Evolutionary conservation across 1,140 invertebrate genomes (phyloP).

Genomic region (Conus ventricosus): DNA sequence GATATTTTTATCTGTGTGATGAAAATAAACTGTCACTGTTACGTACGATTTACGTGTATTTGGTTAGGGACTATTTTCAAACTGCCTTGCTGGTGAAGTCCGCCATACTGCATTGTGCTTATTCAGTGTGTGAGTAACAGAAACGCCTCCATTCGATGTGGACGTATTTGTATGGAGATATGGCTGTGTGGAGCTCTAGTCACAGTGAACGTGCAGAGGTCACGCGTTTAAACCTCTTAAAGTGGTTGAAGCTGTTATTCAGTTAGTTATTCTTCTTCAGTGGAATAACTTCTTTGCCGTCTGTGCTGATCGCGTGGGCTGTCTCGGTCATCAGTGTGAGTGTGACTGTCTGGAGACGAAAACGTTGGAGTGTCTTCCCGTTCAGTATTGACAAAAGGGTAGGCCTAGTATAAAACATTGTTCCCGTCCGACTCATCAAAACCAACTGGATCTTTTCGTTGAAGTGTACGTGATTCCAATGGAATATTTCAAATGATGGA

Average conservation of each 20-base stretch:
- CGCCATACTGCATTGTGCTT: conserved; percentile 44
- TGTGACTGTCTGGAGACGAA: too few relatives aligned
- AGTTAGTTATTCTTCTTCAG: neutral
- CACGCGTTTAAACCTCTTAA: neutral
- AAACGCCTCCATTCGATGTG: neutral
- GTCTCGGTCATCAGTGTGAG: neutral
- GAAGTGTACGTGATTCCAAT: neutral
- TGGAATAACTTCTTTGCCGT: neutral
- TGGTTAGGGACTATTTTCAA: conserved; percentile 46
- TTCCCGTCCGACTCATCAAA: neutral
- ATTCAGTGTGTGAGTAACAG: conserved; percentile 2
- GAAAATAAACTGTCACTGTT: neutral
- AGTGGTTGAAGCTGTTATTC: neutral
- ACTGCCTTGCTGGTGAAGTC: conserved; percentile 46
- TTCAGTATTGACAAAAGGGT: neutral
- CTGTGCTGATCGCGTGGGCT: conserved; percentile 4
- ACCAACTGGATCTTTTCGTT: neutral
- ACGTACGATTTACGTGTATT: neutral
- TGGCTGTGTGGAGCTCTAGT: neutral
- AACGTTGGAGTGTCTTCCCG: too few relatives aligned
- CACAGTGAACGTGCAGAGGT: neutral
- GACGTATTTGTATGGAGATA: conserved; percentile 9
- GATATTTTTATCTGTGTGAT: neutral
- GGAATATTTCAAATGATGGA: conserved; percentile 7
- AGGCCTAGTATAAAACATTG: neutral